These are phyloP conservation scores for Archaeoteleia sp. DNA, from an alignment of 2,888 invertebrate species.

Conservation along the genomic window DNA sequence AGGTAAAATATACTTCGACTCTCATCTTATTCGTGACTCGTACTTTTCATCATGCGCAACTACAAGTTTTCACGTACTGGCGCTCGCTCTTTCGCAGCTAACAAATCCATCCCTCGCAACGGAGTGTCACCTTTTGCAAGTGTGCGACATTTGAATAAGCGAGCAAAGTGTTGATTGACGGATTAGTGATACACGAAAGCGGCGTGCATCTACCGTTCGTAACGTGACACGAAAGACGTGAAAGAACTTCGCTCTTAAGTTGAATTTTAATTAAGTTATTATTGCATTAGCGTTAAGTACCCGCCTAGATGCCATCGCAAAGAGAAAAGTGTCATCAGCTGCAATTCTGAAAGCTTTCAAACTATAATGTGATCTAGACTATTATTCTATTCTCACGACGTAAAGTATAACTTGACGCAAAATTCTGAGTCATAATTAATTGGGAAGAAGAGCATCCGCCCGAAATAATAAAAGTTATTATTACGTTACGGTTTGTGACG, in stretches of 20 bases:
- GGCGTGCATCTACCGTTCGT: constrained; percentile 19
- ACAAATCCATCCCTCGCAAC: constrained; percentile 6
- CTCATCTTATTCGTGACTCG: constrained; percentile 17
- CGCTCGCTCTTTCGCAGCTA: background rate
- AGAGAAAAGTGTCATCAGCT: constrained; percentile 57
- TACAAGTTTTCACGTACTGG: constrained; percentile 9
- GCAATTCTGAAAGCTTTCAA: constrained; percentile 67
- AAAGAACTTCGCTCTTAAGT: constrained; percentile 53
- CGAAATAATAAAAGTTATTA: constrained; percentile 32
- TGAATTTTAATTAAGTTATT: constrained; percentile 66
- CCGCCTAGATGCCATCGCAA: constrained; percentile 55
- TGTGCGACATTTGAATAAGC: constrained; percentile 13
- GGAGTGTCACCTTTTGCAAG: constrained; percentile 1
- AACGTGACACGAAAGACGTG: constrained; percentile 37
- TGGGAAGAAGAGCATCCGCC: constrained; percentile 29
- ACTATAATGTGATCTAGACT: constrained; percentile 45
- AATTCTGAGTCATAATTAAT: constrained; percentile 41
- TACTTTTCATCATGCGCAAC: constrained; percentile 12
- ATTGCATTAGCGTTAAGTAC: constrained; percentile 65
- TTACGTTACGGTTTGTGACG: constrained; percentile 30
- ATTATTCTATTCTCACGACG: constrained; percentile 42
- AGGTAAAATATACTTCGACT: constrained; percentile 9
- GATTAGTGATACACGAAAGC: constrained; percentile 22
- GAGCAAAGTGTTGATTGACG: constrained; percentile 8
- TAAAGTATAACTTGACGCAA: constrained; percentile 37